Conservation (phyloP, 2,888 invertebrate species). For the Conistra vaccinii region DNA sequence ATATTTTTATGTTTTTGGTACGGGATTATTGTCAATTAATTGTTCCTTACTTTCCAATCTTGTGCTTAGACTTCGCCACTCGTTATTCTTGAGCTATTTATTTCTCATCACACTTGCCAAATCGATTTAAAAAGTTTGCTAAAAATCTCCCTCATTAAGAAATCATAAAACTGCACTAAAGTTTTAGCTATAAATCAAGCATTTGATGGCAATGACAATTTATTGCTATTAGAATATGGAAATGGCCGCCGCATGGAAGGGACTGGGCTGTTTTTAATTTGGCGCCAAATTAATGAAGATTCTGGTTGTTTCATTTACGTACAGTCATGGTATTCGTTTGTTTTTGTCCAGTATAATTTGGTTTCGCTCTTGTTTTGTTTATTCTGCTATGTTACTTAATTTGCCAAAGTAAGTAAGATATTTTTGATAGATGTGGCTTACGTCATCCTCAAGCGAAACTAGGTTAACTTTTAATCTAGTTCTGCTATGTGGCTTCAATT, state of each 20-base stretch:
- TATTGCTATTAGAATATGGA: slow-evolving; percentile 84
- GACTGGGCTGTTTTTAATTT: slow-evolving; percentile 85
- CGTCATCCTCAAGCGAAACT: slow-evolving; percentile 17
- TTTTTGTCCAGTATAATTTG: slow-evolving; percentile 64
- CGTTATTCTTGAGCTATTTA: neutral
- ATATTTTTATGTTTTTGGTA: neutral
- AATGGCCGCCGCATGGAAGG: slow-evolving; percentile 75
- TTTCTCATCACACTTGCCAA: neutral
- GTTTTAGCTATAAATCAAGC: slow-evolving; percentile 63
- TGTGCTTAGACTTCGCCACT: neutral
- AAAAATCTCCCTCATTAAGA: slow-evolving; percentile 30
- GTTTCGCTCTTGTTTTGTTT: slow-evolving; percentile 63
- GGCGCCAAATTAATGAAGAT: slow-evolving; percentile 83
- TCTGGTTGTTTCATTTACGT: slow-evolving; percentile 79
- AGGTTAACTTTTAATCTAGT: slow-evolving; percentile 40
- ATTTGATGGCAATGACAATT: slow-evolving; percentile 80
- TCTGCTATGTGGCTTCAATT: slow-evolving; percentile 14
- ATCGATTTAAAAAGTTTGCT: slow-evolving; percentile 15
- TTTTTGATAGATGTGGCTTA: slow-evolving; percentile 11
- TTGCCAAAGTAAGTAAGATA: neutral
- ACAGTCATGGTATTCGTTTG: slow-evolving; percentile 67
- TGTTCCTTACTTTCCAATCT: neutral
- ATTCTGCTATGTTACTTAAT: slow-evolving; percentile 27
- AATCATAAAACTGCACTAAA: slow-evolving; percentile 55
- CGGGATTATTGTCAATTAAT: neutral